Evolutionary conservation across 2,113 vertebrate species (phyloP), one percentile per base, ranked within the genome.

Genomic region (Acrocephalus arundinaceus): DNA sequence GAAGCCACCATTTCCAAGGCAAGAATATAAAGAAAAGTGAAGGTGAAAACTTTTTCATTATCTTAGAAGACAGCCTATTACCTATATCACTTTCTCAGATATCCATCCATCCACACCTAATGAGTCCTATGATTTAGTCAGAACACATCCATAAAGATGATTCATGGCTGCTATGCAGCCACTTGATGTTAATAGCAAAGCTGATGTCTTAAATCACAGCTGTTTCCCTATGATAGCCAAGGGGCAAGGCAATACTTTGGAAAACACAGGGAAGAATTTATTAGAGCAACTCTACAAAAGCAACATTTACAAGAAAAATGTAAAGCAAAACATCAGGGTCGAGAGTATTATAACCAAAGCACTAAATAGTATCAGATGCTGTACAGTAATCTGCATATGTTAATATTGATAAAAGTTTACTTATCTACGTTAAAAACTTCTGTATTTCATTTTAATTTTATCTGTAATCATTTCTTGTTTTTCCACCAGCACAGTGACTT

Each of bases 161-260:
- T 96, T 97, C 94, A 96, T 73, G 88, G 87, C 70, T 96, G 93
- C 93, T 96, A 94, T 94, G 91, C 85, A 97, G 83, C 68, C 91
- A 93, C 52, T 96, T 87, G 94, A 96, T 95, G 93, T 89, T 97
- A 96, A 95, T 96, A 90, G 76, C 93, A 70, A 97, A 94, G 78
- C 68, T 94, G 84, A 95, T 95, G 96, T 94, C 93, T 97, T 96
- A 96, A 98, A 97, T 97, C 94, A 96, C 92, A 97, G 95, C 93
- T 97, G 96, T 92, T 97, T 96, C 95, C 94, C 89, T 84, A 48
- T 78, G 90, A 96, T 90, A 96, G 95, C 96, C 90, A 90, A 87
- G 93, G 94, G 96, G 94, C 95, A 98, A 97, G 93, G 89, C 45
- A 73, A 94, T 75, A 85, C 83, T 96, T 97, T 39, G 73, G 84